Evolutionary conservation across 2,113 vertebrate genomes (phyloP).

Genomic region (Dromaius novaehollandiae): DNA sequence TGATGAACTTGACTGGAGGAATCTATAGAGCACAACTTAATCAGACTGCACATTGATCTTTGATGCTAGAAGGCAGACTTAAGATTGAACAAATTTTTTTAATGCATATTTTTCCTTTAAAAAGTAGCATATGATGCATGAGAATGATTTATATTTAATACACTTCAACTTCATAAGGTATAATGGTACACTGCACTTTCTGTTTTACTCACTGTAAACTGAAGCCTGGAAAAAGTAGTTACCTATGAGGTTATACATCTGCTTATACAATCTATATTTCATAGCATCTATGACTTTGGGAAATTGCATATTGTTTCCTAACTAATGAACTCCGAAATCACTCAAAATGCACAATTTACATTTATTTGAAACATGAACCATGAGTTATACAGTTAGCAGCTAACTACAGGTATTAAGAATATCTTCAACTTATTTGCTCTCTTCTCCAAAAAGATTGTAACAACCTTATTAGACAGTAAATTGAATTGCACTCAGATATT

Average conservation of each 20-base stretch:
- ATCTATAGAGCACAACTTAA: conserved; percentile 82
- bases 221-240: neutral
- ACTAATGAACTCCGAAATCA: conserved; percentile 3
- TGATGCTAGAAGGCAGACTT: conserved; percentile 68
- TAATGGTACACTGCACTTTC: neutral
- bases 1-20: conserved; percentile 83
- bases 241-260: neutral
- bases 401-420: neutral
- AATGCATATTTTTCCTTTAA: conserved; percentile 71
- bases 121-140: conserved; percentile 60
- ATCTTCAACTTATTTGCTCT: neutral
- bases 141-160: conserved; percentile 67
- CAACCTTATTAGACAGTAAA: neutral
- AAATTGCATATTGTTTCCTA: neutral
- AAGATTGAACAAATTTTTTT: conserved; percentile 69
- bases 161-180: conserved; percentile 40
- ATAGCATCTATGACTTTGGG: neutral
- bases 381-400: neutral
- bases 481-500: neutral
- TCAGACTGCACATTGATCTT: conserved; percentile 83
- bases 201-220: conserved; percentile 4
- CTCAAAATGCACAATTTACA: neutral
- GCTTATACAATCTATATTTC: neutral
- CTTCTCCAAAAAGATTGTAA: neutral
- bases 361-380: neutral